These are phyloP conservation scores for Zonitis immaculata DNA, from an alignment of 2,888 invertebrate genomes.

Conservation along the genomic window DNA sequence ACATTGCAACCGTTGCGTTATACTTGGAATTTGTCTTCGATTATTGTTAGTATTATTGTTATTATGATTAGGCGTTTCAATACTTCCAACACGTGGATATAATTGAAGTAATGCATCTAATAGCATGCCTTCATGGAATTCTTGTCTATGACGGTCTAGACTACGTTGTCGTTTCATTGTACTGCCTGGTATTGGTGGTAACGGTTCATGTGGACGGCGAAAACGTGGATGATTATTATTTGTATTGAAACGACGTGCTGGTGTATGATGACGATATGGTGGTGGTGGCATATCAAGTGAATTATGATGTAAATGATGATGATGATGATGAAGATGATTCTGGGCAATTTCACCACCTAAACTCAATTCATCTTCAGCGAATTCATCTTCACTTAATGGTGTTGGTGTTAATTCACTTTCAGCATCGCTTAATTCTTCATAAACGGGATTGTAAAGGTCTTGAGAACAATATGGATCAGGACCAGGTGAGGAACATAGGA, in stretches of 20 bases:
- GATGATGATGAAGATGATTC: neutral
- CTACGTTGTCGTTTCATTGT: conserved; percentile 52
- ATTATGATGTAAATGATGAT: neutral
- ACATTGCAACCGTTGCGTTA: conserved; percentile 47
- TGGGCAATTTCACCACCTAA: conserved; percentile 49
- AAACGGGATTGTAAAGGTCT: conserved; percentile 71
- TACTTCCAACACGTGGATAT: conserved; percentile 68
- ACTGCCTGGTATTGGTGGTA: conserved; percentile 54
- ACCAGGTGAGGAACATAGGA: conserved; percentile 65
- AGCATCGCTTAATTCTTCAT: conserved; percentile 72
- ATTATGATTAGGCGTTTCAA: conserved; percentile 53
- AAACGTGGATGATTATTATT: conserved; percentile 48
- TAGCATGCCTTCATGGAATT: conserved; percentile 77
- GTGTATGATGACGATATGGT: conserved; percentile 39
- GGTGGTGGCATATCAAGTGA: conserved; percentile 46
- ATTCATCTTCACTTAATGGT: conserved; percentile 75
- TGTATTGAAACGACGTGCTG: conserved; percentile 51
- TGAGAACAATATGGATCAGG: conserved; percentile 62
- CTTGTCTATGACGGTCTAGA: conserved; percentile 57
- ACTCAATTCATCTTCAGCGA: conserved; percentile 78
- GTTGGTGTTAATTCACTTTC: conserved; percentile 56
- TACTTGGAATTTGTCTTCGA: conserved; percentile 44
- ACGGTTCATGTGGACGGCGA: conserved; percentile 57
- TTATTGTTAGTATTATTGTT: too few species aligned
- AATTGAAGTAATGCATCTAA: conserved; percentile 67